Base-by-base conservation (phyloP, 1,140 invertebrate genomes). In the Meloidogyne exigua region DNA sequence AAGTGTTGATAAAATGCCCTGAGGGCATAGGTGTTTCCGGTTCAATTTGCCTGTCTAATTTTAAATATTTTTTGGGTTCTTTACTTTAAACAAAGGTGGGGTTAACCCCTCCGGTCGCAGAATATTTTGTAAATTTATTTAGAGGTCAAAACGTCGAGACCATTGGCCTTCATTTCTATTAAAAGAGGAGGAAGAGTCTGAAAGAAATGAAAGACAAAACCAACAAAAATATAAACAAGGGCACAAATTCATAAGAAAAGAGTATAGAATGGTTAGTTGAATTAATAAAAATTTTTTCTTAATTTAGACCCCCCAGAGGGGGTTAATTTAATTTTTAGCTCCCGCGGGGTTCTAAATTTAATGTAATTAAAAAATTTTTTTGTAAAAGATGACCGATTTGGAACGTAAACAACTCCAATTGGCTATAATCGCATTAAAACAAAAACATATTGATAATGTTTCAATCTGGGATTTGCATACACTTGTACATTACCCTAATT, bases 361-460 rank as follows among this genome's bases (percentile, higher is more conserved):
- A 32, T 3, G 2, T 32, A 32, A 32, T 3, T 1, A 32, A 23
- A 1, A 28, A 26, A 66, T 23, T 21, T 73, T 64, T 64, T 26
- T 42, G n/a, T n/a, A n/a, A n/a, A 57, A 57, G 49, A 68, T 87
- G 75, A 82, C 70, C 15, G 81, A 82, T 64, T 66, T 79, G 18
- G 86, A 87, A 72, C 69, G 85, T 49, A 64, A 42, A 44, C 57
- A 80, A 32, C 42, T 87, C 12, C 72, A 72, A 65, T 64, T 76
- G 12, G 85, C 86, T 42, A 83, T 87, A 87, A 87, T 87, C 67
- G 68, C 64, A 26, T 42, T 88, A 32, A 87, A 87, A 72, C 68
- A 25, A 26, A 74, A 81, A 73, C 70, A 74, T 57, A 85, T 87
- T 18, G 85, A 87, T 68, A 87, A 87, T 68, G 79, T 84, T 42